Percentiles rank a stretch among this genome's conserved stretches.
These are phyloP conservation scores for Nasonia vitripennis DNA, from an alignment of 1,140 invertebrate genomes.

Conservation along the genomic window DNA sequence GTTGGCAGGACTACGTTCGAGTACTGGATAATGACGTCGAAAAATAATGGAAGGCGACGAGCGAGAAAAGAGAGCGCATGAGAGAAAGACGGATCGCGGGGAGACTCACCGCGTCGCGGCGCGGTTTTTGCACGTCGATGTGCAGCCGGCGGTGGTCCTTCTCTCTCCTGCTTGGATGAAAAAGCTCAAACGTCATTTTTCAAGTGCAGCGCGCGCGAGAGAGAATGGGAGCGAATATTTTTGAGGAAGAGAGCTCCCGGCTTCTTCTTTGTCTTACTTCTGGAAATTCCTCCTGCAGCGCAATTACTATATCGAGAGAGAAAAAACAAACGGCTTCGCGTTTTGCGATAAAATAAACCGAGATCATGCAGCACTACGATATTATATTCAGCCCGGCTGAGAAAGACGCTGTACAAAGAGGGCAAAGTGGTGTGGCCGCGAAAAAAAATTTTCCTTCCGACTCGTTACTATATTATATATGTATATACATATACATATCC, in stretches of 20 bases:
- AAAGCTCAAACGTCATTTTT: constrained; percentile 47
- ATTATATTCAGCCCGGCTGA: not conserved
- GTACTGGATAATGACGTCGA: constrained; percentile 47
- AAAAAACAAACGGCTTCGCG: not conserved
- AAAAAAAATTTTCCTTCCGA: not conserved
- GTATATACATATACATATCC: not conserved
- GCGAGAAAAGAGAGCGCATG: not conserved
- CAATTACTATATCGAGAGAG: not conserved
- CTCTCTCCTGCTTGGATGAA: not conserved
- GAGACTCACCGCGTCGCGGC: not conserved
- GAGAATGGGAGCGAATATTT: constrained; percentile 31
- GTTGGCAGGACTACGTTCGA: constrained; percentile 14
- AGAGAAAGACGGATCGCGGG: constrained; percentile 9
- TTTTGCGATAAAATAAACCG: constrained; percentile 5
- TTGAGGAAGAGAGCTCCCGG: not conserved
- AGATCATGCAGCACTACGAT: not conserved
- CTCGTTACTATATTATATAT: not conserved
- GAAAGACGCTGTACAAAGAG: not conserved
- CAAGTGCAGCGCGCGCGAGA: not conserved
- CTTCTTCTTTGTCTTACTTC: constrained; percentile 2
- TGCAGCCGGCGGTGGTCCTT: not conserved
- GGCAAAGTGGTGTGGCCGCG: not conserved
- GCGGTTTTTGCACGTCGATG: constrained; percentile 28
- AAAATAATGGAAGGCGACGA: constrained; percentile 40
- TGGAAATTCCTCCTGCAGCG: not conserved